A percentile compares a stretch with the other conserved stretches of the same genome.
Conservation (phyloP, 2,113 vertebrate species). For the Labeo rohita region DNA sequence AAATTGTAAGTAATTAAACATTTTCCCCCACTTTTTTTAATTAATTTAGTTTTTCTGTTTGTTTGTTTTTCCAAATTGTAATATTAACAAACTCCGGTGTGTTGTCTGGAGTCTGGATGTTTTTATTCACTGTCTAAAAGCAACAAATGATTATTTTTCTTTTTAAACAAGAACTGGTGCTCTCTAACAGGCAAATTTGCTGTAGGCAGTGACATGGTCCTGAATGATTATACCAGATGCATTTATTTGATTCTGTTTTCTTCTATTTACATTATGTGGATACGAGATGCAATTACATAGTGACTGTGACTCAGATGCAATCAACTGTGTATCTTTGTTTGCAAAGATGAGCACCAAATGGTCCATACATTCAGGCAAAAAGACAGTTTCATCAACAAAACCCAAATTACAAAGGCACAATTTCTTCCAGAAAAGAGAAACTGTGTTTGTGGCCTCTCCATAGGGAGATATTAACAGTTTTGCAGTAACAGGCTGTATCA, state of each 20-base stretch:
- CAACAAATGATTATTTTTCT: not conserved
- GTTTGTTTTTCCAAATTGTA: not conserved
- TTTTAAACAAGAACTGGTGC: not conserved
- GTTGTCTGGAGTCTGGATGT: not conserved
- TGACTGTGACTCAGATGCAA: not conserved
- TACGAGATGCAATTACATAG: not conserved
- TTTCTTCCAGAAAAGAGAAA: not conserved
- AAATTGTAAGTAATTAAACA: not conserved
- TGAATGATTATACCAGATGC: not conserved
- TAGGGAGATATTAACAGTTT: not conserved
- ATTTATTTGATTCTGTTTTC: not conserved
- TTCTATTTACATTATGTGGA: constrained; percentile 16
- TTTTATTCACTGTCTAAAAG: constrained; percentile 1
- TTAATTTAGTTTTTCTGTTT: too few species aligned
- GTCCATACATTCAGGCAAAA: not conserved
- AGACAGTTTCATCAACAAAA: not conserved
- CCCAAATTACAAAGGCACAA: not conserved
- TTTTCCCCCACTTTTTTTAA: not conserved
- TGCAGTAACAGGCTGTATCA: not conserved
- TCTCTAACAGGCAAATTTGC: not conserved
- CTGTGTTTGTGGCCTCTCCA: not conserved
- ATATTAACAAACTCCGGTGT: not conserved
- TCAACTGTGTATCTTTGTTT: not conserved
- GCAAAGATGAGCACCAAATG: not conserved
- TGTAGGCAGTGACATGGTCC: not conserved